Conservation (phyloP, 2,113 vertebrate species). For the Oplegnathus fasciatus region DNA sequence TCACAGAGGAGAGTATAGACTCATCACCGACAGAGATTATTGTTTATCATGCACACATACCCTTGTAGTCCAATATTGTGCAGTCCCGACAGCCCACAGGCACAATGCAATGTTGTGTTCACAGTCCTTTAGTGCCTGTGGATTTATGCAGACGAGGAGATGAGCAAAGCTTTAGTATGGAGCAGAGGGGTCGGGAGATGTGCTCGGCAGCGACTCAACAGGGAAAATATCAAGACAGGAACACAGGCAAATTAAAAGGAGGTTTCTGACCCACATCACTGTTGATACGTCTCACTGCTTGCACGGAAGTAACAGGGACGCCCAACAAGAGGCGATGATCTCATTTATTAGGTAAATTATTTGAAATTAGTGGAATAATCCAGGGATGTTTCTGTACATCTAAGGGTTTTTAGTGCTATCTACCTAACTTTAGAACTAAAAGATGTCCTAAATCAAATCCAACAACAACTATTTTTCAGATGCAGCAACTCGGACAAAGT, state of each 20-base stretch:
- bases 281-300: not conserved
- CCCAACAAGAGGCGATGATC: not conserved
- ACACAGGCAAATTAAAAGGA: constrained; percentile 30
- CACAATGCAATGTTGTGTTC: constrained; percentile 17
- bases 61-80: not conserved
- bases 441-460: too few relatives aligned
- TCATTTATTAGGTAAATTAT: too few relatives aligned
- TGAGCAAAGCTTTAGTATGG: constrained; percentile 16
- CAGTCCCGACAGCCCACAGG: not conserved
- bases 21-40: not conserved
- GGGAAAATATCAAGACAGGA: constrained; percentile 24
- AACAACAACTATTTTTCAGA: too few relatives aligned
- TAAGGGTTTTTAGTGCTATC: too few relatives aligned
- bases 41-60: constrained; percentile 8
- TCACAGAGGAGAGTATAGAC: not conserved
- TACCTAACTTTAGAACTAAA: too few relatives aligned
- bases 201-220: not conserved
- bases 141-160: constrained; percentile 15
- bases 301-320: not conserved
- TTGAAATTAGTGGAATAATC: too few relatives aligned
- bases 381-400: too few relatives aligned
- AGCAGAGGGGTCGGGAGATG: constrained; percentile 13
- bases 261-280: constrained; percentile 20
- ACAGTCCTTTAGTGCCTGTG: constrained; percentile 19
- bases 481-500: too few relatives aligned